Evolutionary conservation across 2,888 invertebrate genomes (phyloP), one percentile per base, ranked within the genome.

Genomic region (Hemistola chrysoprasaria): DNA sequence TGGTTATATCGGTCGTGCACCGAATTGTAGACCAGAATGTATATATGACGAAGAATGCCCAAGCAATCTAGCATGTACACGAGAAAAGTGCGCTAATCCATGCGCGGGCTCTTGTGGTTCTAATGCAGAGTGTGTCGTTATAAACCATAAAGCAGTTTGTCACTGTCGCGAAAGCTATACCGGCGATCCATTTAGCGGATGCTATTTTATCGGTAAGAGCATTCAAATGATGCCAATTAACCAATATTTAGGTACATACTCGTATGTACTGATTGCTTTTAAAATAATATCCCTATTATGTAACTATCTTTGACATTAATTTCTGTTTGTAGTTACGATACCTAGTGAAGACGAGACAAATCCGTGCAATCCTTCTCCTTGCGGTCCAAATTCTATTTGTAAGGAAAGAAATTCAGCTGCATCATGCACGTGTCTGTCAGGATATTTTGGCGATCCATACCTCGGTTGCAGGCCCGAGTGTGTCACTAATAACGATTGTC

Each of bases 361-460:
- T 65, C 96, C 96, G 8, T 97, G 97, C 71, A 93, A 94, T 72
- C 95, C 95, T 22, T 95, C 95, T 21, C 96, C 96, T 1, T 97
- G 97, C 69, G 97, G 97, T 20, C 93, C 94, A 6, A 97, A 97
- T 74, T 93, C 97, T 6, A 65, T 94, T 41, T 97, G 97, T 67
- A 95, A 93, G 67, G 95, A 95, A 78, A 91, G 93, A 56, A 94
- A 94, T 71, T 94, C 93, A 21, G 95, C 95, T 8, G 96, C 95
- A 32, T 94, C 96, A 8, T 97, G 97, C 68, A 91, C 92, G 7
- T 97, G 97, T 69, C 78, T 94, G 39, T 92, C 94, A 6, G 95
- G 95, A 68, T 96, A 95, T 74, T 93, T 93, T 56, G 97, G 97
- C 22, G 96, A 97, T 82, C 97, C 97, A 0, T 95, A 96, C 66